These are phyloP conservation scores for Arrhopalites spinosus DNA, from an alignment of 2,888 invertebrate genomes.

Conservation along the genomic window DNA sequence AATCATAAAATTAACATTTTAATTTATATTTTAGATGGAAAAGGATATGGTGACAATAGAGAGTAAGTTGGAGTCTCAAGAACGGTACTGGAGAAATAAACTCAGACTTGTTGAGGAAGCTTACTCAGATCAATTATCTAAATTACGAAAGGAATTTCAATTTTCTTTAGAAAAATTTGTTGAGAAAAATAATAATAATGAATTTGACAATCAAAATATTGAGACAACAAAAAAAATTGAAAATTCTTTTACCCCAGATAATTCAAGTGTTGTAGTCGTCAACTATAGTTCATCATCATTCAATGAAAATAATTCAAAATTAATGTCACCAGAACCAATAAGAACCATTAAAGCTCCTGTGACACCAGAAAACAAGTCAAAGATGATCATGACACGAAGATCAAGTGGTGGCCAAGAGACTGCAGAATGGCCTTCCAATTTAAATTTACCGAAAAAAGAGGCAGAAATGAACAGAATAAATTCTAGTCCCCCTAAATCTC, in stretches of 20 bases:
- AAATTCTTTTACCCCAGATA: too few relatives aligned
- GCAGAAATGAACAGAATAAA: background rate
- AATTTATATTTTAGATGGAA: conserved; percentile 20
- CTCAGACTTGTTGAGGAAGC: conserved; percentile 40
- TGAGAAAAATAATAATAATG: background rate
- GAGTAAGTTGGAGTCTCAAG: conserved; percentile 43
- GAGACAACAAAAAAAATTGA: too few relatives aligned
- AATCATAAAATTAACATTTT: background rate
- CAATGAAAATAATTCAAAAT: too few relatives aligned
- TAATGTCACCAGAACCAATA: too few relatives aligned
- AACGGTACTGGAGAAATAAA: conserved; percentile 45
- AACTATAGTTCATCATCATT: too few relatives aligned
- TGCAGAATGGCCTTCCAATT: background rate
- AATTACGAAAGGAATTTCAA: conserved; percentile 42
- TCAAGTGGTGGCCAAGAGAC: too few relatives aligned
- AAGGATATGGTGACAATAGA: conserved; percentile 24
- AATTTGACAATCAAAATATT: background rate
- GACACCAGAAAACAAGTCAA: too few relatives aligned
- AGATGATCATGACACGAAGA: too few relatives aligned
- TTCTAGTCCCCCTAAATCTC: background rate
- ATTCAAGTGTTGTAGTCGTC: background rate
- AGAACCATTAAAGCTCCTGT: too few relatives aligned
- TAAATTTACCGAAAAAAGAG: background rate
- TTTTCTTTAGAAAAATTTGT: conserved; percentile 4
- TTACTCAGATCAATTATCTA: conserved; percentile 42